Evolutionary conservation across 2,797 vertebrate genomes (phyloP).

Genomic region (Chelidonichthys spinosus): DNA sequence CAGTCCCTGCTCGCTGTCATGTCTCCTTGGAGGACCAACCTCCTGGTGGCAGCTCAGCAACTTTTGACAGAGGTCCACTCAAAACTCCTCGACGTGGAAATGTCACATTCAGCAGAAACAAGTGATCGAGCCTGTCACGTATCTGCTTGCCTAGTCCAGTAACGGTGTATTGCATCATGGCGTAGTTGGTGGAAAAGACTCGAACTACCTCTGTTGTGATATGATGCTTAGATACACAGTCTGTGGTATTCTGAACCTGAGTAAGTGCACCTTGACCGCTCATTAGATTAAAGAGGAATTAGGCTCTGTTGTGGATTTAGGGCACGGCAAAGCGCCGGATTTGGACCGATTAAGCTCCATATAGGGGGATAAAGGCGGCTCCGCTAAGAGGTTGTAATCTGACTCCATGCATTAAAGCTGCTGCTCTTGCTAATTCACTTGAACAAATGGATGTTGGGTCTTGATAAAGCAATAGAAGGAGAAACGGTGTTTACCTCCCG

Average conservation of each 20-base stretch:
- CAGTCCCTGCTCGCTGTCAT: constrained; percentile 18
- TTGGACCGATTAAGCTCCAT: constrained; percentile 80
- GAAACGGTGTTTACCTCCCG: constrained; percentile 56
- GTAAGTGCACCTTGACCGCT: constrained; percentile 75
- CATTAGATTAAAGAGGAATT: constrained; percentile 82
- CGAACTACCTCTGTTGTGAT: constrained; percentile 22
- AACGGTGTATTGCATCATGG: constrained; percentile 32
- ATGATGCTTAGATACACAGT: constrained; percentile 31
- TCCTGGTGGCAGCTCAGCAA: constrained; percentile 20
- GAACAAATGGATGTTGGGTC: constrained; percentile 69
- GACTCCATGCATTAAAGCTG: constrained; percentile 74
- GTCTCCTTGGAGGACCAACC: background rate
- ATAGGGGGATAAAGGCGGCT: constrained; percentile 80
- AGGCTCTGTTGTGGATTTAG: constrained; percentile 83
- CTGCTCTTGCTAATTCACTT: constrained; percentile 76
- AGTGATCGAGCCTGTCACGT: constrained; percentile 23
- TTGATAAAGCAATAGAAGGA: constrained; percentile 44
- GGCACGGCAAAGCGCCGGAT: constrained; percentile 77
- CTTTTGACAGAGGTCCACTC: constrained; percentile 38
- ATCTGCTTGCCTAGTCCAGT: constrained; percentile 16
- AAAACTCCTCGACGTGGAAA: constrained; percentile 32
- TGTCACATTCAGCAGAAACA: constrained; percentile 34
- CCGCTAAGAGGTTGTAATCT: constrained; percentile 77
- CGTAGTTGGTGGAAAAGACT: background rate
- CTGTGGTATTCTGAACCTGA: constrained; percentile 52